phyloP scores from a whole-genome alignment of 2,113 vertebrate genomes.

The Rhegmatorhina hoffmannsi region DNA sequence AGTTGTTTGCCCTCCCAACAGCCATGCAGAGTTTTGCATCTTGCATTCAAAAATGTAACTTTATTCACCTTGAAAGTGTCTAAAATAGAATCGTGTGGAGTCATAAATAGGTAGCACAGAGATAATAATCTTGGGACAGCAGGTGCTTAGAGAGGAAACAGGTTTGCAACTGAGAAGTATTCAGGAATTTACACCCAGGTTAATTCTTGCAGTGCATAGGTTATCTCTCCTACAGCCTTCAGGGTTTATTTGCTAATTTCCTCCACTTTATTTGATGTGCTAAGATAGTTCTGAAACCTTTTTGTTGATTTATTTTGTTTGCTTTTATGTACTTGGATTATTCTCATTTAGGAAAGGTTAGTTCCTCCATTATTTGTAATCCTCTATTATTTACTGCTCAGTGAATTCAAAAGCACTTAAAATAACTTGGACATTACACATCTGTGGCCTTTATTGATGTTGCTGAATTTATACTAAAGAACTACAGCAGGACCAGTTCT shows the following conservation, averaged over 20 bases:
- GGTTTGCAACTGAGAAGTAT: neutral
- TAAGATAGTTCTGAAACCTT: neutral
- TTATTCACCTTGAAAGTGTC: neutral
- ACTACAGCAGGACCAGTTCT: neutral
- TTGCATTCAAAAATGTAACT: neutral
- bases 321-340: neutral
- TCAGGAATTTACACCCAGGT: neutral
- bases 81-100: neutral
- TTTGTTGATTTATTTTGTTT: neutral
- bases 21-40: neutral
- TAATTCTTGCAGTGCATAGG: neutral
- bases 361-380: constrained; percentile 13
- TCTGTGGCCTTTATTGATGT: neutral
- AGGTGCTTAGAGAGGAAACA: neutral
- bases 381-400: constrained; percentile 25
- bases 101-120: neutral
- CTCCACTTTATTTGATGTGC: neutral
- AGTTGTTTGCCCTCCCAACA: neutral
- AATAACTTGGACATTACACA: neutral
- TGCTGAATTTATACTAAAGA: constrained; percentile 12
- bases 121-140: neutral
- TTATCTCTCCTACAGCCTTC: neutral
- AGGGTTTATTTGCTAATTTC: neutral
- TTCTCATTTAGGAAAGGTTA: neutral
- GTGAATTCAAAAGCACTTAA: constrained; percentile 23